Base-by-base conservation (phyloP, 1,140 invertebrate genomes). In the Drosophila mojavensis region DNA sequence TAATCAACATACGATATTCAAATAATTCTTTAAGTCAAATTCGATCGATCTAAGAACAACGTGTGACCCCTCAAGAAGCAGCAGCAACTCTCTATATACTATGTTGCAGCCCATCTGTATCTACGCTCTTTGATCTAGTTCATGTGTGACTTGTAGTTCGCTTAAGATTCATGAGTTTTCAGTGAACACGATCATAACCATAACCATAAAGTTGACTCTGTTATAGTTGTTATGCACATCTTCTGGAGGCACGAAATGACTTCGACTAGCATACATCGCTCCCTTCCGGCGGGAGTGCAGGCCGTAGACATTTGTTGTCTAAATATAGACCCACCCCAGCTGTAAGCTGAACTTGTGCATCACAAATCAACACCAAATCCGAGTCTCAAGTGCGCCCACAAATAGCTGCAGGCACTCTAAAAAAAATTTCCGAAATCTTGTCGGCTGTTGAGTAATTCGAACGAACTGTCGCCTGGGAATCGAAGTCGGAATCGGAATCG, bases 361-460 rank as follows among this genome's bases (percentile, higher is more conserved):
- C 71, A 74, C 65, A 74, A 74, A 74, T 74, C 71, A 74, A 69
- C 71, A 62, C 65, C 66, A 24, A 62, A 72, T 28, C 17, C 13
- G 33, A 61, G 36, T 36, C 45, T 24, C 20, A 63, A 53, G 61
- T 63, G 48, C 61, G 51, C 24, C 60, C 73, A 81, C 66, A 85
- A 85, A 85, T 85, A 85, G 64, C 70, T 81, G 78, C 65, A 75
- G 85, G 81, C 62, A 70, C 81, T 69, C 30, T 59, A 69, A 39
- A 79, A 79, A 65, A 36, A 81, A 73, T 79, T 81, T 81, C 69
- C 66, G 47, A 72, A 66, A 75, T 75, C 50, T 47, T 33, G 4
- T 45, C 59, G 30, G n/a, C 65, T 72, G 81, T 85, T 85, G 81
- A 85, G 81, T 84, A 84, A 84, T 84, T 84, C 81, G 64, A 55